Conservation (phyloP, 2,888 invertebrate genomes). For the Lamellibrachia columna region DNA sequence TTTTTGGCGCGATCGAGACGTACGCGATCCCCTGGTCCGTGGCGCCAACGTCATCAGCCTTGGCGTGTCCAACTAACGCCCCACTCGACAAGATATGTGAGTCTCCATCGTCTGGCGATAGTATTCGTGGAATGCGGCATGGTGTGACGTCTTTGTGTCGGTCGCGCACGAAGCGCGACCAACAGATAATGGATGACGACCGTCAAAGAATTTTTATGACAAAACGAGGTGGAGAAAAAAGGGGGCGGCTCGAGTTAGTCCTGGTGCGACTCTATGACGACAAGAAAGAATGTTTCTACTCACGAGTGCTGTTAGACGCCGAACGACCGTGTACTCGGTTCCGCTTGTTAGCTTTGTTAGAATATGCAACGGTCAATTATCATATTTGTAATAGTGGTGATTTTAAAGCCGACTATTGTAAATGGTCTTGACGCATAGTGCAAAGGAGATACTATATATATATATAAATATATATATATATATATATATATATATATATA, state of each 20-base stretch:
- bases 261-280: background rate
- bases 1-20: background rate
- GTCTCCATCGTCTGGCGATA: background rate
- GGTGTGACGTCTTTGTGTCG: background rate
- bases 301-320: background rate
- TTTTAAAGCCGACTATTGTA: slow-evolving; percentile 13
- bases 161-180: background rate
- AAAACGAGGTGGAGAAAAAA: background rate
- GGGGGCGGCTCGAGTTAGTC: background rate
- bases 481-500: too few relatives aligned
- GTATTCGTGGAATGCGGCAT: background rate
- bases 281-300: background rate
- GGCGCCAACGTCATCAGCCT: background rate
- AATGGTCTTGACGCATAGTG: background rate
- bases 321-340: background rate
- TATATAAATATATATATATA: too few relatives aligned
- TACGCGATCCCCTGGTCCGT: background rate
- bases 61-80: background rate
- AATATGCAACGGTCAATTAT: background rate
- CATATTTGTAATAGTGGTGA: background rate
- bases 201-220: background rate
- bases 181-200: background rate
- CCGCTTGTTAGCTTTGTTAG: background rate
- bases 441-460: too few relatives aligned
- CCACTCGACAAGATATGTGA: background rate